These are phyloP conservation scores for Eulemur rufifrons DNA, from an alignment of 2,113 vertebrate genomes.

Conservation along the genomic window DNA sequence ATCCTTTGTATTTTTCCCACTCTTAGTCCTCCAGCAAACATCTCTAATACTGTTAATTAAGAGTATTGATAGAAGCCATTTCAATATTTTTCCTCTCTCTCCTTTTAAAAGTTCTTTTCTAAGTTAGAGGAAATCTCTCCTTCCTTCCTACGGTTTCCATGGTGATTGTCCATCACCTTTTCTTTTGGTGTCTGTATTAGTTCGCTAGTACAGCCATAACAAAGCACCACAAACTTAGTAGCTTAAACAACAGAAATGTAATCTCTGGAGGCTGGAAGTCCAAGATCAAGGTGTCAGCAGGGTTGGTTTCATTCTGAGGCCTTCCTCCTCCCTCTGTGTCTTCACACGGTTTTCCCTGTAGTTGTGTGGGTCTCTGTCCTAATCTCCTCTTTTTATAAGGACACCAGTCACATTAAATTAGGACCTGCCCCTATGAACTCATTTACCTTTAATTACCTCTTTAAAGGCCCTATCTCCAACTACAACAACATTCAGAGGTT, in stretches of 20 bases:
- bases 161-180: background rate
- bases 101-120: background rate
- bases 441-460: background rate
- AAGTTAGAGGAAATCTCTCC: background rate
- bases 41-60: background rate
- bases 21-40: background rate
- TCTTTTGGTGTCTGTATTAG: background rate
- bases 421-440: background rate
- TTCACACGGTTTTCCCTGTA: background rate
- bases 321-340: background rate
- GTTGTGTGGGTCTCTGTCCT: background rate
- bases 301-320: background rate
- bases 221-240: background rate
- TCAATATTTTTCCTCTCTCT: background rate
- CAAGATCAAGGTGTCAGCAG: background rate
- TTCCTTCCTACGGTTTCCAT: background rate
- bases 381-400: background rate
- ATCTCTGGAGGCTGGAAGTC: background rate
- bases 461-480: background rate
- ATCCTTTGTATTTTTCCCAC: background rate
- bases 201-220: background rate
- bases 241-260: background rate
- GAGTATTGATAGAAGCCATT: background rate
- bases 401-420: background rate
- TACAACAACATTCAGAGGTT: background rate